These are phyloP conservation scores for Ferrisia virgata DNA, from an alignment of 2,888 invertebrate species.

Conservation along the genomic window DNA sequence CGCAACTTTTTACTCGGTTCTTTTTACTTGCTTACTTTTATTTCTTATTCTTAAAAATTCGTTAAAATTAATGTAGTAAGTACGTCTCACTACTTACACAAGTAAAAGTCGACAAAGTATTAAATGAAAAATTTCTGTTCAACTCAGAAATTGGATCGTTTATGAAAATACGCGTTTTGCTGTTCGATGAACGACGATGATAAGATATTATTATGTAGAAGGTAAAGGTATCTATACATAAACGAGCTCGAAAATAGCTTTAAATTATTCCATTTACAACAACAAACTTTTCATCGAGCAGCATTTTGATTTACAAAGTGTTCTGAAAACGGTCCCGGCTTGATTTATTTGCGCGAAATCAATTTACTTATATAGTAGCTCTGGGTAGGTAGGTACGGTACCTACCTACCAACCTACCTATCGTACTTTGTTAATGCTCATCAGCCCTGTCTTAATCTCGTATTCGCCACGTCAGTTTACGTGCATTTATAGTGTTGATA, in stretches of 20 bases:
- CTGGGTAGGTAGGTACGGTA: no score
- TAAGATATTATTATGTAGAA: no score
- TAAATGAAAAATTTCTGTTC: neutral
- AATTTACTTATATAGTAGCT: neutral
- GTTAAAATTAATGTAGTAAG: neutral
- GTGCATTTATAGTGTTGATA: no score
- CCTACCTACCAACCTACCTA: no score
- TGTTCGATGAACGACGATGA: neutral
- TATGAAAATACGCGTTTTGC: neutral
- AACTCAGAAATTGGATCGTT: conserved; percentile 11
- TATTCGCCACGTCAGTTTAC: no score
- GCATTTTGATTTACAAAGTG: neutral
- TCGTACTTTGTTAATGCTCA: neutral
- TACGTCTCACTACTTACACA: no score
- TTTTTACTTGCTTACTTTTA: no score
- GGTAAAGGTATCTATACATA: neutral
- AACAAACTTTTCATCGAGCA: neutral
- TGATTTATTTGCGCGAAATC: neutral
- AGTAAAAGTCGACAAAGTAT: neutral
- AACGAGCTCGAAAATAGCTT: conserved; percentile 8
- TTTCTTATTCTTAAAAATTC: neutral
- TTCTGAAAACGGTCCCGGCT: neutral
- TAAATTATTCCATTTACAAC: conserved; percentile 11
- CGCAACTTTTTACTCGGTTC: no score
- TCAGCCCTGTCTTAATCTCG: no score